Percentiles rank a stretch among this genome's conserved stretches.
Evolutionary conservation across 2,888 invertebrate species (phyloP).

Genomic region (Pilophorus perplexus): DNA sequence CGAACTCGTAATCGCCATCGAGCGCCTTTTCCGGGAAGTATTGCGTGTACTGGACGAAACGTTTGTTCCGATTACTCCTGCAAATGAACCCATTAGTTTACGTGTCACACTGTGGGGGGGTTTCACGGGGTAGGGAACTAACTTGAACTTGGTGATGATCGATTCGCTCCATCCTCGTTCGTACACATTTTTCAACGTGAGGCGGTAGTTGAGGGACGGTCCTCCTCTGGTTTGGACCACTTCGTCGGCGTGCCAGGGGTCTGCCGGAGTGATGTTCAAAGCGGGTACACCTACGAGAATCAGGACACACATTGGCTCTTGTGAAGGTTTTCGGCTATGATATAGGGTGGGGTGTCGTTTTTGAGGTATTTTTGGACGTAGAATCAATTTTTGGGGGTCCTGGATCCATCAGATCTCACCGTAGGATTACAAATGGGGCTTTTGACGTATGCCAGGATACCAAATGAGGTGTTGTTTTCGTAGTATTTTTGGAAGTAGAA

Average conservation of each 20-base stretch:
- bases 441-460: no score
- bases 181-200: slow-evolving; percentile 50
- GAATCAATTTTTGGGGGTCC: no score
- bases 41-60: slow-evolving; percentile 71
- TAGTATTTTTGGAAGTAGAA: no score
- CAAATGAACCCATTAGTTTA: slow-evolving; percentile 39
- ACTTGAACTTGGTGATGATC: slow-evolving; percentile 51
- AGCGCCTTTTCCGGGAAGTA: slow-evolving; percentile 78
- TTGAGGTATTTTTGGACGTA: no score
- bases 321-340: no score
- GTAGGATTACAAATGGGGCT: no score
- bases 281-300: slow-evolving; percentile 50
- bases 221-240: slow-evolving; percentile 50
- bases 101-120: no score
- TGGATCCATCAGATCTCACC: no score
- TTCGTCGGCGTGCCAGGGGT: slow-evolving; percentile 51
- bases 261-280: slow-evolving; percentile 50
- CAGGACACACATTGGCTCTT: no score
- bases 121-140: no score
- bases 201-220: slow-evolving; percentile 49
- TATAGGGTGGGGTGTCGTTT: no score
- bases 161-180: slow-evolving; percentile 51
- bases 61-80: slow-evolving; percentile 65
- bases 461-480: no score
- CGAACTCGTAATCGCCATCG: slow-evolving; percentile 65